Base-by-base conservation (phyloP, 1,140 invertebrate species). In the Heliconius eleuchia region DNA sequence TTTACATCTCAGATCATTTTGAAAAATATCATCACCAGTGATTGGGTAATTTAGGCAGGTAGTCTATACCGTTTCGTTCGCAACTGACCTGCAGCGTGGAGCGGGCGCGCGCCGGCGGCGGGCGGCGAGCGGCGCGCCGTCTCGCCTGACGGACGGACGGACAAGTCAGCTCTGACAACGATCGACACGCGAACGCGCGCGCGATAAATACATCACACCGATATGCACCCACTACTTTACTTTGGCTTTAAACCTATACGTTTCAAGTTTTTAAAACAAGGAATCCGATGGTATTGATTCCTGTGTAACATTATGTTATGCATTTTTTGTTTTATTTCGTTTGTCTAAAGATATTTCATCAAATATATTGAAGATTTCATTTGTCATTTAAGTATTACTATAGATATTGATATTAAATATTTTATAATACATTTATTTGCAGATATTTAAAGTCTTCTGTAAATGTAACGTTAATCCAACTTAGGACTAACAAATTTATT, bases 41-140 rank as follows among this genome's bases (percentile, higher is more conserved):
- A 52, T 60, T 52, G 55, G 60, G 23, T 30, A 66, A 30, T 66
- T 66, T 66, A 30, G 60, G n/a, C 60, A 66, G 60, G 11, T 42
- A 79, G 85, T 89, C 90, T 93, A 93, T 91, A 94, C 92, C 91
- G 88, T 90, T 92, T 89, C 88, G 76, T 81, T 80, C 80, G 84
- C 80, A 92, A 96, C 96, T 96, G 96, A 96, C 96, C 96, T 96
- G 94, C 89, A 86, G 94, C 95, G 89, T 95, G 94, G 85, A 95
- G 93, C 91, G 96, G 97, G 83, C 97, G 95, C 82, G 96, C 95
- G 92, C 97, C 97, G 94, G 97, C 97, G 89, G 97, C 96, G 90
- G 97, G 95, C 83, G 97, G 97, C 94, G 96, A 96, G 88, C 95
- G 95, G 88, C 95, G 95, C 88, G 96, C 95, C 88, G 96, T 96